A percentile compares a stretch with the other conserved stretches of the same genome.
These are phyloP conservation scores for Taurulus bubalis DNA, from an alignment of 2,113 vertebrate species.

Conservation along the genomic window DNA sequence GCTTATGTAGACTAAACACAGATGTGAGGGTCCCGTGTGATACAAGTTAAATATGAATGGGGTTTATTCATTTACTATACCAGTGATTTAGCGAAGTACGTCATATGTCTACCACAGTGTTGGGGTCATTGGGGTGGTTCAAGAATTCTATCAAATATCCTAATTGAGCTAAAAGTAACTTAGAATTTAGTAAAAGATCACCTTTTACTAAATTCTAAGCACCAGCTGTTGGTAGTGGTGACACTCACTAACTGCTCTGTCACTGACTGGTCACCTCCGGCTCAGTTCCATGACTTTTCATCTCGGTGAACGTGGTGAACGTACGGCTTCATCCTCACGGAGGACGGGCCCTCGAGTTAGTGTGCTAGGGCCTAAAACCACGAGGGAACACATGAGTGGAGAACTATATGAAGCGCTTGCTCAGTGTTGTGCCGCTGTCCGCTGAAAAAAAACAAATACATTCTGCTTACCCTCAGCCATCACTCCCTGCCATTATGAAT, in stretches of 20 bases:
- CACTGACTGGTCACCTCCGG: not conserved
- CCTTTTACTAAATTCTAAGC: no score
- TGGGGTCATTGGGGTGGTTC: no score
- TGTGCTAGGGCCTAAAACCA: not conserved
- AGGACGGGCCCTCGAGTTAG: no score
- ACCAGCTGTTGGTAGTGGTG: not conserved
- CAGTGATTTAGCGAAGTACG: not conserved
- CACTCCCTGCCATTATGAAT: no score
- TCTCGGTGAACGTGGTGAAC: not conserved
- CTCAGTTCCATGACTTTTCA: not conserved
- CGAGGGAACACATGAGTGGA: not conserved
- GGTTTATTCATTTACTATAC: not conserved
- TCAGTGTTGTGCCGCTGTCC: no score
- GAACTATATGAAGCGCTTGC: not conserved
- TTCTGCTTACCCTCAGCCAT: no score
- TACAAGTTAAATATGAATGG: not conserved
- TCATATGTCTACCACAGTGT: no score
- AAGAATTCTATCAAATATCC: not conserved
- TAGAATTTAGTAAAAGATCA: no score
- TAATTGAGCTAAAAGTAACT: no score
- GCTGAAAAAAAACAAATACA: no score
- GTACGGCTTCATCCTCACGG: no score
- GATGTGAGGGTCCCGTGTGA: not conserved
- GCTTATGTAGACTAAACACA: no score
- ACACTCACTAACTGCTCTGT: not conserved